Evolutionary conservation across 1,140 invertebrate species (phyloP), one percentile per base, ranked within the genome.

Genomic region (Listronotus bonariensis): DNA sequence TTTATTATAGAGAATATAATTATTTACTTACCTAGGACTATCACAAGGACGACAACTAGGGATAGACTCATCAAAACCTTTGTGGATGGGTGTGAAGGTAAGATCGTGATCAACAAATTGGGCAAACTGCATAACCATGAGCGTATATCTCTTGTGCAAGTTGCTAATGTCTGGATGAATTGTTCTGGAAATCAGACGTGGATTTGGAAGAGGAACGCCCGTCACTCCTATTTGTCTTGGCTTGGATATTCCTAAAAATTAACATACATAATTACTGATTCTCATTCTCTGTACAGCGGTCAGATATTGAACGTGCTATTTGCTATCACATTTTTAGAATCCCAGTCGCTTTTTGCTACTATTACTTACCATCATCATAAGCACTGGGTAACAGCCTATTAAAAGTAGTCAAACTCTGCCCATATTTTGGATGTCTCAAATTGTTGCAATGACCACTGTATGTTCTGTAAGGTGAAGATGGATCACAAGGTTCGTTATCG

Each of bases 71-170:
- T 71, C 62, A 51, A 70, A 72, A 64, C 75, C 92, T 85, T 92
- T 92, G 69, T 94, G 91, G 48, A 94, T 91, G 0, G 93, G 93
- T 1, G 93, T 96, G 83, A 96, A 89, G 0, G 93, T 96, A 12
- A 96, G 80, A 79, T 97, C 95, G 77, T 96, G 94, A 78, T 96
- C 94, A 6, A 96, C 72, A 72, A 96, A 93, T 75, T 96, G 94
- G 3, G 92, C 92, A 77, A 88, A 98, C 81, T 98, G 92, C 93
- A 96, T 96, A 5, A 92, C 86, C 88, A 94, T 93, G 14, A 95
- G 81, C 0, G 91, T 93, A 75, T 97, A 96, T n/a, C 92, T 83
- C 5, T 88, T 89, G 55, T 77, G 76, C 8, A 77, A 59, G 36
- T 76, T 92, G 40, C 92, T 92, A 53, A 95, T 91, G 73, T 95